Base-by-base conservation (phyloP, 1,140 invertebrate genomes). In the Armadillidium nasatum region DNA sequence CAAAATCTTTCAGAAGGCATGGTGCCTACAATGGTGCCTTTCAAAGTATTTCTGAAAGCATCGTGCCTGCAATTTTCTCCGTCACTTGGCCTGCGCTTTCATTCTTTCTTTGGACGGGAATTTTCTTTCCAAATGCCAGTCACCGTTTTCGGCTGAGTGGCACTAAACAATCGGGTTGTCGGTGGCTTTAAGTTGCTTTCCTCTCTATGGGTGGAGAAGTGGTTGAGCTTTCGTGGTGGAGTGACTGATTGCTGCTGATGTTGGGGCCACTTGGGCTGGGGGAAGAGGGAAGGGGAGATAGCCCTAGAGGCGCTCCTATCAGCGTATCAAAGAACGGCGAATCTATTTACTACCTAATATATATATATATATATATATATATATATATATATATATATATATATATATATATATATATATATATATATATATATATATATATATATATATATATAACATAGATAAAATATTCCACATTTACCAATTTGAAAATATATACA, bases 91-190 rank as follows among this genome's bases (percentile, higher is more conserved):
- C 73, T 71, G 77, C 77, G 77, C 77, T 78, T 78, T 78, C 77
- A 78, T 78, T 78, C 77, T 78, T 78, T 78, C 77, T 69, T 73
- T 74, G 77, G 72, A 70, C 70, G 75, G 77, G 75, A 78, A 78
- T 75, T 78, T 78, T 78, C 77, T 78, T 78, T 78, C 77, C 77
- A 78, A 78, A 78, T 78, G 77, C 77, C 77, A 78, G 77, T 78
- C 77, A 78, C 77, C 77, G 77, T 75, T 78, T 75, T 72, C 75
- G 77, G 77, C 67, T 75, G 73, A 75, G 77, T 74, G 77, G 77
- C 50, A 44, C 77, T 78, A 78, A 78, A 78, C 77, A 78, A 78
- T 78, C 77, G 72, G 19, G 72, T 44, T 21, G 67, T 21, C 46
- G 74, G 68, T 21, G 44, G 23, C n/a, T 10, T 19, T 10, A n/a